Evolutionary conservation across 2,797 vertebrate species (phyloP).

Genomic region (Pseudomugil tenellus): DNA sequence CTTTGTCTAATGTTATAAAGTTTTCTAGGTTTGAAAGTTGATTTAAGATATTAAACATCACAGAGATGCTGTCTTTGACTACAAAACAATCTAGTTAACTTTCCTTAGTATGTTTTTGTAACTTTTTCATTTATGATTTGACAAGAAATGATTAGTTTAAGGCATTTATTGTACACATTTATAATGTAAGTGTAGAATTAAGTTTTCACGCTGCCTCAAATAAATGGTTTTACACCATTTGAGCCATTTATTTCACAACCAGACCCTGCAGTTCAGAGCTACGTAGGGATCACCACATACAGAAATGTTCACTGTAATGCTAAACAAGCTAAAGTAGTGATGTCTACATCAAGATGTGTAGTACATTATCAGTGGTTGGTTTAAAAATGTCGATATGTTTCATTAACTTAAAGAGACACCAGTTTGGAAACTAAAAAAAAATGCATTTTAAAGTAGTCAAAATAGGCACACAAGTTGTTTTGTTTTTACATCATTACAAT

Average conservation of each 20-base stretch:
- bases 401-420: not conserved
- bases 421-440: not conserved
- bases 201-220: too few relatives aligned
- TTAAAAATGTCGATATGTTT: not conserved
- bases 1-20: too few relatives aligned
- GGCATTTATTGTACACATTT: not conserved
- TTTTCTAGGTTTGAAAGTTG: not conserved
- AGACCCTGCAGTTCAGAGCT: not conserved
- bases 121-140: not conserved
- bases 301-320: not conserved
- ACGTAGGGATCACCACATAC: not conserved
- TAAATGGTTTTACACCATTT: too few relatives aligned
- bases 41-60: not conserved
- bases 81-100: not conserved
- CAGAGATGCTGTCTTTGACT: not conserved
- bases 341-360: not conserved
- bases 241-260: not conserved
- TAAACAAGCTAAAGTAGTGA: too few relatives aligned
- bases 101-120: not conserved
- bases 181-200: too few relatives aligned
- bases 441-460: not conserved
- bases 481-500: not conserved
- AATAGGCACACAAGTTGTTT: not conserved
- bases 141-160: not conserved
- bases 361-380: not conserved